Conservation (phyloP, 2,797 vertebrate species). For the Echiichthys vipera region DNA sequence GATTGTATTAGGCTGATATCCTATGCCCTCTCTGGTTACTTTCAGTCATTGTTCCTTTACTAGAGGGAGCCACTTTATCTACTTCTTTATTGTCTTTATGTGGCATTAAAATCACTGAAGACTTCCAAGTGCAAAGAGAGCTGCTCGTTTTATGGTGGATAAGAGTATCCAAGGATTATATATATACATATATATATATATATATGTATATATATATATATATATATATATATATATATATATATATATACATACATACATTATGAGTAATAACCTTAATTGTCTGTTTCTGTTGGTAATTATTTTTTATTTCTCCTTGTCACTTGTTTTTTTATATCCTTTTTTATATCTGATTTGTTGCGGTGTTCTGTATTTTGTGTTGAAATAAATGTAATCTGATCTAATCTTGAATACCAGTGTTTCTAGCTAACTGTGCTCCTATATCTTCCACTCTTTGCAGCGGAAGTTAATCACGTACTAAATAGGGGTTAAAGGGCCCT, state of each 20-base stretch:
- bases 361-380: not conserved
- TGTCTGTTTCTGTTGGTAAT: not conserved
- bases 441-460: slow-evolving; percentile 6
- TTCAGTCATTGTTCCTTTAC: slow-evolving; percentile 23
- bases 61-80: slow-evolving; percentile 2
- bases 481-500: slow-evolving; percentile 2
- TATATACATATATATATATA: too few relatives aligned
- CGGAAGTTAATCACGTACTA: slow-evolving; percentile 3
- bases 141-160: not conserved
- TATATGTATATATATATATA: too few relatives aligned
- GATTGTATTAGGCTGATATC: slow-evolving; percentile 24
- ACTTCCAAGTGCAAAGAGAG: slow-evolving; percentile 13
- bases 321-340: not conserved
- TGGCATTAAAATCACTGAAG: slow-evolving; percentile 22
- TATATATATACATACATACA: too few relatives aligned
- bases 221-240: slow-evolving; percentile 1
- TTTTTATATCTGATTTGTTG: not conserved
- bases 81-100: slow-evolving; percentile 3
- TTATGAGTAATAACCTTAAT: not conserved
- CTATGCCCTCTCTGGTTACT: slow-evolving; percentile 28
- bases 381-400: not conserved
- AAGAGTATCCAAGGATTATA: slow-evolving; percentile 5
- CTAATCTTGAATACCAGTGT: not conserved
- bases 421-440: not conserved
- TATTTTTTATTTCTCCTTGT: not conserved